Percentiles rank a stretch among this genome's conserved stretches.
Conservation (phyloP, 2,113 vertebrate species). For the Oostethus manadensis region DNA sequence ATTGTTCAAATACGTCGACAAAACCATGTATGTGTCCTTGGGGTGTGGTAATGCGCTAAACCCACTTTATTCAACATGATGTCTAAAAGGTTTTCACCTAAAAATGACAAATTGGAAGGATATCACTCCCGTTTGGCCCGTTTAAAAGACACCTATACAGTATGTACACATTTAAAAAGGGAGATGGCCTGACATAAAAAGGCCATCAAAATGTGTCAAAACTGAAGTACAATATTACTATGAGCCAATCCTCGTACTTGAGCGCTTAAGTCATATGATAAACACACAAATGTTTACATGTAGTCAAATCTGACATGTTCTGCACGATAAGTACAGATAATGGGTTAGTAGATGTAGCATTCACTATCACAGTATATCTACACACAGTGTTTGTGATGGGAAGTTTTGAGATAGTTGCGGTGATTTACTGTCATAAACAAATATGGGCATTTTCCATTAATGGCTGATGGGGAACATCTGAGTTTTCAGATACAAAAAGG, state of each 20-base stretch:
- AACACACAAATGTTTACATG: background rate
- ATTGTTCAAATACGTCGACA: too few relatives aligned
- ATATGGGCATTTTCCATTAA: background rate
- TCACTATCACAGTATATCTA: background rate
- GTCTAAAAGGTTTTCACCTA: too few relatives aligned
- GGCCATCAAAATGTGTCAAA: background rate
- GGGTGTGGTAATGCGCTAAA: too few relatives aligned
- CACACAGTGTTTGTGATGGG: background rate
- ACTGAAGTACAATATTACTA: background rate
- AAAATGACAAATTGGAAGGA: background rate
- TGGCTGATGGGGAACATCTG: background rate
- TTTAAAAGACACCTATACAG: background rate
- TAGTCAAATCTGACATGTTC: background rate
- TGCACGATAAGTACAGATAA: background rate
- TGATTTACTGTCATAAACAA: background rate
- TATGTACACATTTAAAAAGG: background rate
- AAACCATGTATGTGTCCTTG: too few relatives aligned
- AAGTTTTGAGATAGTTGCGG: too few relatives aligned
- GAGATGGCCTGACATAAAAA: background rate
- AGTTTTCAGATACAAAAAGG: background rate
- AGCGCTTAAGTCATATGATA: background rate
- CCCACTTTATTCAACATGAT: too few relatives aligned
- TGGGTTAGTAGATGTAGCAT: background rate
- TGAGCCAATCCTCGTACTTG: background rate
- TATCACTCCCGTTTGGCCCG: background rate